Evolutionary conservation across 2,888 invertebrate genomes (phyloP).

Genomic region (Neoscelio sp.): DNA sequence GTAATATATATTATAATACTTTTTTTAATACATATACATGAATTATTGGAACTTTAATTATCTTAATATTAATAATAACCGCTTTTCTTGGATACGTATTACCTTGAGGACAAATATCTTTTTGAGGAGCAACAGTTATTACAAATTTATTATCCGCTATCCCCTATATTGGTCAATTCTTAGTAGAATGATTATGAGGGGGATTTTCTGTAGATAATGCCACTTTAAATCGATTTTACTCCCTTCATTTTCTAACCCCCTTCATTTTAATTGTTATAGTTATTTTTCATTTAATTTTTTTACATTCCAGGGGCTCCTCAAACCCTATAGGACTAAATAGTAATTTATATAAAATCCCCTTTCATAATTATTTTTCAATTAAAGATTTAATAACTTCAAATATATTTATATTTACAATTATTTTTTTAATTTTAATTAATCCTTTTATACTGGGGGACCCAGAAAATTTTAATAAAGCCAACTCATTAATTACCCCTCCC

Average conservation of each 20-base stretch:
- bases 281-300: slow-evolving; percentile 87
- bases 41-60: slow-evolving; percentile 87
- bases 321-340: slow-evolving; percentile 88
- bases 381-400: slow-evolving; percentile 88
- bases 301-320: slow-evolving; percentile 88
- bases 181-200: slow-evolving; percentile 90
- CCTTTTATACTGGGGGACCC: slow-evolving; percentile 88
- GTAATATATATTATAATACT: slow-evolving; percentile 85
- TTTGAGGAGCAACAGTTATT: slow-evolving; percentile 92
- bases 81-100: slow-evolving; percentile 92
- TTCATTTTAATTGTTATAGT: slow-evolving; percentile 87
- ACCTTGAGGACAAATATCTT: slow-evolving; percentile 93
- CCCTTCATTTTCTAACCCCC: slow-evolving; percentile 89
- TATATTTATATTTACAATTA: slow-evolving; percentile 83
- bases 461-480: slow-evolving; percentile 90
- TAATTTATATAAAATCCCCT: slow-evolving; percentile 88
- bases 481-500: slow-evolving; percentile 87
- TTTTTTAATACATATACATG: slow-evolving; percentile 87
- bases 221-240: slow-evolving; percentile 90
- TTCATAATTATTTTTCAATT: slow-evolving; percentile 87
- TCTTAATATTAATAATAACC: slow-evolving; percentile 88
- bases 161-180: slow-evolving; percentile 88
- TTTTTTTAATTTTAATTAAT: slow-evolving; percentile 84
- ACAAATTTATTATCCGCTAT: slow-evolving; percentile 89
- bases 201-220: slow-evolving; percentile 90